These are phyloP conservation scores for Parasteatoda tepidariorum DNA, from an alignment of 1,140 invertebrate genomes.

Conservation along the genomic window DNA sequence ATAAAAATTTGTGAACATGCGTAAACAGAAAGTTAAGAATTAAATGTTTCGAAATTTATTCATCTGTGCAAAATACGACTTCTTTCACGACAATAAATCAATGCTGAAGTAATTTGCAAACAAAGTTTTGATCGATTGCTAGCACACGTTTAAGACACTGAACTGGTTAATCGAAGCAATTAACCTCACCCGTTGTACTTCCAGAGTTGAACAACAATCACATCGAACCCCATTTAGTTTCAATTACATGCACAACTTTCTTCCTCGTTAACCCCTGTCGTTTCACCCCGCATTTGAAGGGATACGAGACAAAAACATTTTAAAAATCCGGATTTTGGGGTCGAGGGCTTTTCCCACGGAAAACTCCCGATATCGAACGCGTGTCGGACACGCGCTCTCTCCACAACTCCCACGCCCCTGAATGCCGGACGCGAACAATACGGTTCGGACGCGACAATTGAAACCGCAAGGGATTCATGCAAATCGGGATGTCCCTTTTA, in stretches of 20 bases:
- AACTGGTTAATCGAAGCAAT: background rate
- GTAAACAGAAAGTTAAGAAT: no score
- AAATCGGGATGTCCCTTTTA: conserved; percentile 13
- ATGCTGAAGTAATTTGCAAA: no score
- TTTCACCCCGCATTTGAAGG: no score
- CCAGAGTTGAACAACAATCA: background rate
- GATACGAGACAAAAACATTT: no score
- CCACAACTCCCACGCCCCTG: conserved; percentile 8
- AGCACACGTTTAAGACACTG: background rate
- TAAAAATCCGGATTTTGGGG: background rate
- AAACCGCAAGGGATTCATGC: background rate
- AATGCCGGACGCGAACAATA: conserved; percentile 23
- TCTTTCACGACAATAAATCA: no score
- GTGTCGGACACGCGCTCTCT: conserved; percentile 10
- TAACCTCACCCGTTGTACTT: background rate
- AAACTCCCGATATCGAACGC: background rate
- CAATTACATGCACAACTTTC: conserved; percentile 8
- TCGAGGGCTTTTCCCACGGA: conserved; percentile 17
- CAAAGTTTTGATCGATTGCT: background rate
- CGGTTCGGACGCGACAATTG: conserved; percentile 9
- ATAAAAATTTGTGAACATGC: no score
- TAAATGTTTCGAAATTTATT: no score
- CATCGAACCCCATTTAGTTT: conserved; percentile 11
- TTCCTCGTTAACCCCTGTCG: background rate
- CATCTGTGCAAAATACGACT: no score